Base-by-base conservation (phyloP, 2,797 vertebrate species). In the Channallabes apus region DNA sequence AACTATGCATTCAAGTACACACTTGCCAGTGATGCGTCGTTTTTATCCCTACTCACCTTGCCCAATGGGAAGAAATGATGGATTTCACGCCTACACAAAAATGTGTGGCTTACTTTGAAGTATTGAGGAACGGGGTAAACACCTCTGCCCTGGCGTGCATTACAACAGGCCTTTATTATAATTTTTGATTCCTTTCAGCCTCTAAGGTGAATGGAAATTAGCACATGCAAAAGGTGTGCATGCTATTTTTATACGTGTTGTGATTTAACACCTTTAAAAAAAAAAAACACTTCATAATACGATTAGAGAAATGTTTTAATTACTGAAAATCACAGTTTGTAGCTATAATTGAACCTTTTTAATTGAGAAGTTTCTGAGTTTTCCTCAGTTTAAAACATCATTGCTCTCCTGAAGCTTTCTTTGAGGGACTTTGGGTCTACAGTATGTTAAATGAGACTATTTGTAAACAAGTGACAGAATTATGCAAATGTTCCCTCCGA, bases 1-100 rank as follows among this genome's bases (percentile, higher is more conserved):
- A 89, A 88, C 86, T 88, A 89, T 92, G 88, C 71, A 79, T 65
- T 89, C 90, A 91, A 88, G 91, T 87, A 88, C 69, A 38, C 87
- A 86, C 89, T 88, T 91, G 91, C 84, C 86, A 79, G 64, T 56
- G 73, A 87, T 83, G 80, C 75, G 61, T 59, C 79, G 62, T 82
- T 87, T 88, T 82, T 82, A 87, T 86, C 84, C 85, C 38, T 58
- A 65, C 82, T 88, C 72, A 82, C 38, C 84, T 76, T 84, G 72
- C 86, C 83, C 78, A 84, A 54, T 56, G 27, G 78, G 76, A 73
- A 72, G 80, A 71, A 84, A 82, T 75, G 9, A 80, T 80, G 71
- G 75, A 61, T 87, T 90, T 87, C 67, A 80, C 86, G 72, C 84
- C 84, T 83, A 86, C 86, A 84, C 88, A 89, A 83, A 83, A 81